phyloP scores from a whole-genome alignment of 2,888 invertebrate species.

The Eutolmus rufibarbis region DNA sequence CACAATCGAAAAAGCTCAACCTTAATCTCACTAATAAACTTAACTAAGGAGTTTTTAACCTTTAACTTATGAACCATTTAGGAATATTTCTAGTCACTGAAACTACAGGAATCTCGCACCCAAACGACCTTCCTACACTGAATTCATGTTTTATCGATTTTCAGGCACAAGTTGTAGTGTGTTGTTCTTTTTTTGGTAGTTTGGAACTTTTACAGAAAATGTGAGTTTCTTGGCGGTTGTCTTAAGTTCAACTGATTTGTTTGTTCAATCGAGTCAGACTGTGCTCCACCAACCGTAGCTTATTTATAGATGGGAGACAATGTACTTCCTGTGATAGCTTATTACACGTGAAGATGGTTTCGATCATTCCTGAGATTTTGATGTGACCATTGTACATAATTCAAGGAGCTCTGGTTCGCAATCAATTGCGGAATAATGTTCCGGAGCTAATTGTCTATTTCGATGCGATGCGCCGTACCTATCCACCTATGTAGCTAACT shows the following conservation, averaged over 20 bases:
- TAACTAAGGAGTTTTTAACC: constrained; percentile 37
- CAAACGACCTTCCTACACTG: constrained; percentile 15
- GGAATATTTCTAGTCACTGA: neutral
- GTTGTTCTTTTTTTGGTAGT: constrained; percentile 31
- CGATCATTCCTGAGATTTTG: constrained; percentile 2
- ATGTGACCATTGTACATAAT: constrained; percentile 32
- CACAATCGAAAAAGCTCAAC: neutral
- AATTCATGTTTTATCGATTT: constrained; percentile 45
- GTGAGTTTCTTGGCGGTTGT: constrained; percentile 51
- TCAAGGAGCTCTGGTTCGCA: neutral
- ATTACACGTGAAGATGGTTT: constrained; percentile 30
- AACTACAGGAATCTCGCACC: constrained; percentile 5
- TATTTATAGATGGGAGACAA: constrained; percentile 47
- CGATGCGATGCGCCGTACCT: constrained; percentile 11
- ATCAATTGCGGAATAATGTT: constrained; percentile 5
- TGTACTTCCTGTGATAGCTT: constrained; percentile 44
- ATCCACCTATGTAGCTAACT: neutral
- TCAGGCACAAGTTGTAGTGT: constrained; percentile 7
- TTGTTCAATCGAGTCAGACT: constrained; percentile 51
- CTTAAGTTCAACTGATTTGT: constrained; percentile 52
- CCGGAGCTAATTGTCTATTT: constrained; percentile 38
- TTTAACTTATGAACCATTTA: constrained; percentile 46
- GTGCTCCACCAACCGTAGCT: constrained; percentile 46
- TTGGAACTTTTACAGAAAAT: constrained; percentile 41
- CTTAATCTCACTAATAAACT: constrained; percentile 39